These are phyloP conservation scores for Microcebus griseorufus DNA, from an alignment of 2,113 vertebrate species.

Conservation along the genomic window DNA sequence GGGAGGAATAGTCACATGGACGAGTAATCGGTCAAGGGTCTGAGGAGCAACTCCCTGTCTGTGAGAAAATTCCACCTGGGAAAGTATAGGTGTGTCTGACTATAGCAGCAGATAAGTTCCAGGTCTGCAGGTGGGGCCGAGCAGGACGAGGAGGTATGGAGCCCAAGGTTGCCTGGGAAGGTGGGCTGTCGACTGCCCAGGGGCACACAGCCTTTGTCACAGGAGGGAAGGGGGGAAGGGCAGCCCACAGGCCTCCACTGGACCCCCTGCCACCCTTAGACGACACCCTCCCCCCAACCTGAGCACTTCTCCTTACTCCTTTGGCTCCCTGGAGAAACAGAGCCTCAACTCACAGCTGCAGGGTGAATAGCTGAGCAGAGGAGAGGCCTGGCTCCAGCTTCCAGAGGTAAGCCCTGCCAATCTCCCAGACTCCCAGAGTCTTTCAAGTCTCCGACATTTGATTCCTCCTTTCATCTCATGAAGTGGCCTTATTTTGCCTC, in stretches of 20 bases:
- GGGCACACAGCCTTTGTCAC: neutral
- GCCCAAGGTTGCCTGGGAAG: neutral
- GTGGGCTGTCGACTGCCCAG: neutral
- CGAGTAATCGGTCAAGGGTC: neutral
- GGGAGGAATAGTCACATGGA: neutral
- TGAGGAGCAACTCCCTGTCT: neutral
- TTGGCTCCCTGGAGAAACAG: neutral
- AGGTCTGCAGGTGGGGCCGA: neutral
- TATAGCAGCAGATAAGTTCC: neutral
- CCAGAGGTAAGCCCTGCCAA: neutral
- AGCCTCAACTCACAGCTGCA: neutral
- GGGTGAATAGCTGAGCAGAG: neutral
- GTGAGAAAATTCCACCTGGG: neutral
- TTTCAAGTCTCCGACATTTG: conserved; percentile 8
- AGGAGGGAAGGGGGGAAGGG: neutral
- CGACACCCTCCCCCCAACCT: neutral
- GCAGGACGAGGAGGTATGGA: neutral
- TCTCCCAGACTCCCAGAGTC: neutral
- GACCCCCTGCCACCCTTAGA: neutral
- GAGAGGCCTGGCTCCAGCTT: neutral
- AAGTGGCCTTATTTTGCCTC: conserved; percentile 51
- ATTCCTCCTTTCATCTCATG: conserved; percentile 17
- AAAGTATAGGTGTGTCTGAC: neutral
- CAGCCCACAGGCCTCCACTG: neutral
- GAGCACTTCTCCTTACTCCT: neutral